Percentiles rank a stretch among this genome's conserved stretches.
Evolutionary conservation across 2,113 vertebrate species (phyloP).

Genomic region (Rhabdornis inornatus): DNA sequence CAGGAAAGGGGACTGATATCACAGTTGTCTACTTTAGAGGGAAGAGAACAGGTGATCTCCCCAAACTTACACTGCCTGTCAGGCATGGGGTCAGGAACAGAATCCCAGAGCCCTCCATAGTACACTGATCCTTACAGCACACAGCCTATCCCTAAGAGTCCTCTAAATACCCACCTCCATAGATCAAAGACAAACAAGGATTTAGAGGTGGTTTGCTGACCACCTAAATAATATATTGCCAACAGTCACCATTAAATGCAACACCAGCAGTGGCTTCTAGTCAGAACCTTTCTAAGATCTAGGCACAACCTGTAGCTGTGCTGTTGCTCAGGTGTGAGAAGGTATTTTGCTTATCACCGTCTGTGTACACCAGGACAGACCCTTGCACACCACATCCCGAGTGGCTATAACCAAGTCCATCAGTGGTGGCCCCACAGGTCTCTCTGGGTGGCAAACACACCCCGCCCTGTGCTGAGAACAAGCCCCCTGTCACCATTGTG

Average conservation of each 20-base stretch:
- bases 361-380: not conserved
- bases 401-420: not conserved
- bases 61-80: not conserved
- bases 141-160: not conserved
- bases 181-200: not conserved
- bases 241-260: not conserved
- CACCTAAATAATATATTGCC: not conserved
- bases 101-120: not conserved
- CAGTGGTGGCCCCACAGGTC: fast-evolving
- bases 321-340: not conserved
- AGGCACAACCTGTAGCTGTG: not conserved
- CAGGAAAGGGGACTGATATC: not conserved
- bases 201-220: not conserved
- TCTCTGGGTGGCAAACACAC: not conserved
- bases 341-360: not conserved
- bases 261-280: not conserved
- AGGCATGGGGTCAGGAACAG: not conserved
- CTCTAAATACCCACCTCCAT: not conserved
- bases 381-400: fast-evolving
- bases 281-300: not conserved
- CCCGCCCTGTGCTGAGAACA: not conserved
- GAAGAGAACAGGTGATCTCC: not conserved
- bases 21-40: not conserved
- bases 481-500: not conserved
- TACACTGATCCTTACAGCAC: not conserved